phyloP scores from a whole-genome alignment of 2,797 vertebrate genomes.

The Pseudochirops corinnae region DNA sequence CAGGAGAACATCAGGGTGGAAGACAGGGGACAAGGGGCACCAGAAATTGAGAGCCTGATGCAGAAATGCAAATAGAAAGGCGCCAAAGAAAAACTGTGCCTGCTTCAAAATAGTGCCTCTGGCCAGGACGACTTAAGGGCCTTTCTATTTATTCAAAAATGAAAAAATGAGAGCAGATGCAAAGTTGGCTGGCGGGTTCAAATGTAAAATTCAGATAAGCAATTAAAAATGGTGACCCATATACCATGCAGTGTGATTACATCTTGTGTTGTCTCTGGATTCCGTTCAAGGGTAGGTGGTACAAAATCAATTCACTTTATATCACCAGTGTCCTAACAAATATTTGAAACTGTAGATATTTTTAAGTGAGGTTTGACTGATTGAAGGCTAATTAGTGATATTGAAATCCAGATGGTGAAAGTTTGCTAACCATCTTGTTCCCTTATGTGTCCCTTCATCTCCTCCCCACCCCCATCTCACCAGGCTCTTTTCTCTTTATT shows the following conservation, averaged over 20 bases:
- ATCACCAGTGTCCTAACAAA: neutral
- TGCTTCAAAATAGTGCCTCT: slow-evolving; percentile 11
- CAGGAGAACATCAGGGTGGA: neutral
- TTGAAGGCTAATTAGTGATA: neutral
- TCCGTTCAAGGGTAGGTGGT: neutral
- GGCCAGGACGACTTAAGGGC: neutral
- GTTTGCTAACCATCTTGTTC: neutral
- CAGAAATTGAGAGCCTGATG: neutral
- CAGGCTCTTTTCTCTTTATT: neutral
- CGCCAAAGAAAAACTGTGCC: neutral
- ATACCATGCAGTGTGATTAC: neutral
- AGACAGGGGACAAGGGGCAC: neutral
- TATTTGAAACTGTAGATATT: neutral
- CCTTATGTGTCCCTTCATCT: neutral
- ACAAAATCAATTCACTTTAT: neutral
- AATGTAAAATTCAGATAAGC: neutral
- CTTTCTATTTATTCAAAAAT: slow-evolving; percentile 47
- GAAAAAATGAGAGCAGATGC: neutral
- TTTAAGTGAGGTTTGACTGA: neutral
- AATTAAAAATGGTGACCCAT: neutral
- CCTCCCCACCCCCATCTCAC: neutral
- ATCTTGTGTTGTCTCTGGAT: neutral
- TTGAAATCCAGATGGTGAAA: neutral
- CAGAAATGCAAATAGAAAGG: neutral
- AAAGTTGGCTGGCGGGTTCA: neutral